Evolutionary conservation across 2,113 vertebrate species (phyloP), one percentile per base, ranked within the genome.

Genomic region (Nothocercus julius): DNA sequence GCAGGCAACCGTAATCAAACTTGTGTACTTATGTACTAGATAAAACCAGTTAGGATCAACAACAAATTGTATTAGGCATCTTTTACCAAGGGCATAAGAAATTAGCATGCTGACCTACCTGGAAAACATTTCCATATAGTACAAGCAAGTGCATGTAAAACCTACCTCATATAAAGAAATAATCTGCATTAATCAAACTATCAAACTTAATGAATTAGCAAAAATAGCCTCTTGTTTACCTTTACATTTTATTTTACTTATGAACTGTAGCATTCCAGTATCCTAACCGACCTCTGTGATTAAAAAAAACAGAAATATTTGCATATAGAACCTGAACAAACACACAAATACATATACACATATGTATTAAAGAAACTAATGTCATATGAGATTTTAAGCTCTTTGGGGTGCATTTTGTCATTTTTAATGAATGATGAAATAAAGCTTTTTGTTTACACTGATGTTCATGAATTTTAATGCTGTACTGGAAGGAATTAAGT

Each of bases 391-490:
- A 45, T 79, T 86, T 84, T 93, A 66, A 82, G 45, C 34, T 87
- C 56, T 92, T 93, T 75, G 42, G n/a, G 51, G 12, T 68, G 62
- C 62, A 69, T 79, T 91, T 82, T 95, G 87, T 61, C 80, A 32
- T 75, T 89, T 92, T 89, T 92, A 94, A 92, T 67, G 61, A 81
- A 58, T 66, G 69, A 75, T 91, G 56, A 90, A 93, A 78, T 47
- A 40, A 72, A 91, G 92, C 21, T 93, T 87, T 84, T 56, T 82
- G 47, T 95, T 94, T 87, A 87, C 75, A 87, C 56, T 68, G 70
- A 32, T 8, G 13, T 47, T 92, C 62, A 89, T 89, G 70, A 93
- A 96, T 92, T 91, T 89, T 96, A 91, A 92, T 89, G 61, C 27
- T 73, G n/a, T 53, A 76, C 38, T 51, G 17, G 82, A 66, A 92